Conservation (phyloP, 2,113 vertebrate species). For the Pica pica region DNA sequence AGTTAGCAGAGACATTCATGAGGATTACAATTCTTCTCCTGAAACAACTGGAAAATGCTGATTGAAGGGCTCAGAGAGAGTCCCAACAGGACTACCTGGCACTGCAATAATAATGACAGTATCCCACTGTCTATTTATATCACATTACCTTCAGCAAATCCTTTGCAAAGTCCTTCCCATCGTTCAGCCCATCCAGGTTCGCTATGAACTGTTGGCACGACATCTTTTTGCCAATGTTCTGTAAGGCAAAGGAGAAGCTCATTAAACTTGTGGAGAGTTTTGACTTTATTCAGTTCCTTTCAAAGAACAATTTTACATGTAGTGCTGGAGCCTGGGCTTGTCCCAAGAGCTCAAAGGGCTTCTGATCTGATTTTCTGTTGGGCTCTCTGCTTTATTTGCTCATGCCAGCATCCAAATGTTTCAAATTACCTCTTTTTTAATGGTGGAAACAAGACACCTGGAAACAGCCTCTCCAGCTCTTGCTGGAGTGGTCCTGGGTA, state of each 20-base stretch:
- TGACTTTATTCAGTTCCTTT: not conserved
- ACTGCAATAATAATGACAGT: not conserved
- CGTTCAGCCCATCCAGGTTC: slow-evolving; percentile 92
- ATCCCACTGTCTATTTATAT: not conserved
- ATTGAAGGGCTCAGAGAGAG: not conserved
- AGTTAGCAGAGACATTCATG: not conserved
- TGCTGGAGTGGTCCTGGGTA: not conserved
- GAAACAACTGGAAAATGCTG: not conserved
- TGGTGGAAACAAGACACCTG: not conserved
- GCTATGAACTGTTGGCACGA: slow-evolving; percentile 93
- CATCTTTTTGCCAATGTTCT: slow-evolving; percentile 99
- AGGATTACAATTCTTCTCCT: not conserved
- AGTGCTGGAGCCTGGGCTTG: not conserved
- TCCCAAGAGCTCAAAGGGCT: not conserved
- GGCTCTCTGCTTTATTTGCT: not conserved
- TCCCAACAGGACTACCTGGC: not conserved
- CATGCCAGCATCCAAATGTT: not conserved
- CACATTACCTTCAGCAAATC: slow-evolving; percentile 89
- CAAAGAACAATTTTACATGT: not conserved
- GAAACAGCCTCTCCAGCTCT: not conserved
- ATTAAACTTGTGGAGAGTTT: not conserved
- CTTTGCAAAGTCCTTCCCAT: slow-evolving; percentile 92
- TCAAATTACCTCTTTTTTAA: not conserved
- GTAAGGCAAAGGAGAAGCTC: slow-evolving; percentile 53
- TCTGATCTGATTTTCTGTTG: not conserved